Evolutionary conservation across 2,888 invertebrate species (phyloP), one percentile per base, ranked within the genome.

Genomic region (Andrena marginata): DNA sequence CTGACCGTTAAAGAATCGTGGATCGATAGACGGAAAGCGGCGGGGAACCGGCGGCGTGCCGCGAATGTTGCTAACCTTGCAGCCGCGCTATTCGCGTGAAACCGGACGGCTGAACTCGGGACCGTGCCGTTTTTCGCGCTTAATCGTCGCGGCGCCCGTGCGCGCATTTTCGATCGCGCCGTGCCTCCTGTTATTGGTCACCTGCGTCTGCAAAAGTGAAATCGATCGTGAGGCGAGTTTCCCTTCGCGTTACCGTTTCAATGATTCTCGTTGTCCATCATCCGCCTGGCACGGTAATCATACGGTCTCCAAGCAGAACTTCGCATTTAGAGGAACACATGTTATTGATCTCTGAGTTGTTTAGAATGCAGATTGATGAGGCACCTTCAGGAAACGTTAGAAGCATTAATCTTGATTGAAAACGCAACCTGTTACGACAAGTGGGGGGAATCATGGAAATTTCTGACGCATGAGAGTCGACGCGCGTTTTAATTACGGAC

Each of bases 21-120:
- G 3, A 42, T 31, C 48, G 65, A 65, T 69, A 73, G 67, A 7
- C 26, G 8, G 13, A 49, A 63, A 51, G 20, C 20, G 1, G 16
- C n/a, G 16, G 20, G 7, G 29, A 60, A 76, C 29, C 33, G 31
- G 10, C 16, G 42, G 51, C 26, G 20, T 54, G 73, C 48, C 81
- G 89, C 87, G 90, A 91, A 89, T 91, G 91, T 90, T 90, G 91
- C 89, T 91, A 82, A 87, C 91, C 91, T 91, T 91, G 91, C 62
- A 8, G 68, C 62, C 49, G 23, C 65, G 31, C 26, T 60, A 85
- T 82, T 88, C 79, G 75, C 80, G 82, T 77, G 72, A 68, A 60
- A 69, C 49, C 23, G 54, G 23, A 7, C 10, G 23, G 23, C 3
- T 67, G 48, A 64, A 67, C 62, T 64, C 67, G 73, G 26, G 60